Conservation (phyloP, 2,113 vertebrate genomes). For the Cepphus grylle region DNA sequence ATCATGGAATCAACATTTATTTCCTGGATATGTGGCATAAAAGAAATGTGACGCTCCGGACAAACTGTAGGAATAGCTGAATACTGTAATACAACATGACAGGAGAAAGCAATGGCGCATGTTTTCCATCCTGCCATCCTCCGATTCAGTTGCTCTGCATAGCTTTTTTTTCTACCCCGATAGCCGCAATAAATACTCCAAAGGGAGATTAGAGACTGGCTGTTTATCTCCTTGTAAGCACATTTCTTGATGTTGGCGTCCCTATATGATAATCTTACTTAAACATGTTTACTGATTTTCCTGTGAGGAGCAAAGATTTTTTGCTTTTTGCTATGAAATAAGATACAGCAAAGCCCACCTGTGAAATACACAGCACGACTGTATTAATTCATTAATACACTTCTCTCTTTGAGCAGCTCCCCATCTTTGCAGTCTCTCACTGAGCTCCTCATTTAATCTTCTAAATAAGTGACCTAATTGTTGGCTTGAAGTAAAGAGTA, state of each 20-base stretch:
- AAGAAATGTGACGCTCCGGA: background rate
- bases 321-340: background rate
- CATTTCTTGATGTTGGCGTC: background rate
- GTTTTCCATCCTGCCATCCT: background rate
- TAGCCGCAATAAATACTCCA: background rate
- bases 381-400: conserved; percentile 13
- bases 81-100: background rate
- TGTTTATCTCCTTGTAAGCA: background rate
- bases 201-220: background rate
- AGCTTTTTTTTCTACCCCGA: background rate
- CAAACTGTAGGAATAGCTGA: background rate
- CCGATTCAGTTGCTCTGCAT: background rate
- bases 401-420: background rate
- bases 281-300: background rate
- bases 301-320: background rate
- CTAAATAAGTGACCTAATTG: conserved; percentile 37
- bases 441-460: conserved; percentile 25
- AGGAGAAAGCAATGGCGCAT: background rate
- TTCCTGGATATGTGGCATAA: background rate
- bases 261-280: background rate
- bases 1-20: background rate
- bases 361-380: background rate
- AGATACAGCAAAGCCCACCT: background rate
- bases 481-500: conserved; percentile 11
- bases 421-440: background rate